A percentile compares a stretch with the other conserved stretches of the same genome.
Conservation (phyloP, 1,140 invertebrate genomes). For the Hyles euphorbiae region DNA sequence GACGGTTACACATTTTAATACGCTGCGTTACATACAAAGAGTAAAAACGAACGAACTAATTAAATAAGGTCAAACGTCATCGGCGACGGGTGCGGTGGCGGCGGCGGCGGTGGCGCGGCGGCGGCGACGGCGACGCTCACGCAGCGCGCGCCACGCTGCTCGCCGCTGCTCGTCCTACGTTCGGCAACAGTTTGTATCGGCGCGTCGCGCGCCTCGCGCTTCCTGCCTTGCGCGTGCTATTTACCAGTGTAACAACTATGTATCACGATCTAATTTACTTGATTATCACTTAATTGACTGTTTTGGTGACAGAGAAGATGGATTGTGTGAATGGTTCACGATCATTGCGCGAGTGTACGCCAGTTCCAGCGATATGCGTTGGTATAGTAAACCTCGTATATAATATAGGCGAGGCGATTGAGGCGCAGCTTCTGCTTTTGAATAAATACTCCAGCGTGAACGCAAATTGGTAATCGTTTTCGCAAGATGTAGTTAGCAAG, state of each 20-base stretch:
- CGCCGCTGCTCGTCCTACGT: slow-evolving; percentile 39
- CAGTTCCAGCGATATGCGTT: too few species aligned
- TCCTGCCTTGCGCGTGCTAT: slow-evolving; percentile 8
- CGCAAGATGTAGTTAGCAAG: too few species aligned
- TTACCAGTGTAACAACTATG: slow-evolving; percentile 4
- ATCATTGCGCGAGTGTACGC: too few species aligned
- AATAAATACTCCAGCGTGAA: too few species aligned
- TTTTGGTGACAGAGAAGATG: too few species aligned
- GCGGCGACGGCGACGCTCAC: slow-evolving; percentile 32
- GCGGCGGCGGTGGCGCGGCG: slow-evolving; percentile 23
- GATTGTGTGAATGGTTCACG: too few species aligned
- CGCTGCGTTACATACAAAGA: slow-evolving; percentile 62
- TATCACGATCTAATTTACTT: slow-evolving; percentile 3
- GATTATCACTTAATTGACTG: too few species aligned
- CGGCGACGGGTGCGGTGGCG: slow-evolving; percentile 40
- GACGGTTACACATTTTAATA: slow-evolving; percentile 65
- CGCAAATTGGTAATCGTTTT: too few species aligned
- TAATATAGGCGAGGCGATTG: too few species aligned
- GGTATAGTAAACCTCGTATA: too few species aligned
- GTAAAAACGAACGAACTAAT: slow-evolving; percentile 74
- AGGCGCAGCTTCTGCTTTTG: too few species aligned
- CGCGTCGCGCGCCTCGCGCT: slow-evolving; percentile 34
- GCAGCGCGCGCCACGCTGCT: slow-evolving; percentile 20
- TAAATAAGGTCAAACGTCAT: slow-evolving; percentile 73
- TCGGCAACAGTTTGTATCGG: slow-evolving; percentile 46